phyloP scores from a whole-genome alignment of 2,797 vertebrate genomes.

The Lithobates sylvaticus region DNA sequence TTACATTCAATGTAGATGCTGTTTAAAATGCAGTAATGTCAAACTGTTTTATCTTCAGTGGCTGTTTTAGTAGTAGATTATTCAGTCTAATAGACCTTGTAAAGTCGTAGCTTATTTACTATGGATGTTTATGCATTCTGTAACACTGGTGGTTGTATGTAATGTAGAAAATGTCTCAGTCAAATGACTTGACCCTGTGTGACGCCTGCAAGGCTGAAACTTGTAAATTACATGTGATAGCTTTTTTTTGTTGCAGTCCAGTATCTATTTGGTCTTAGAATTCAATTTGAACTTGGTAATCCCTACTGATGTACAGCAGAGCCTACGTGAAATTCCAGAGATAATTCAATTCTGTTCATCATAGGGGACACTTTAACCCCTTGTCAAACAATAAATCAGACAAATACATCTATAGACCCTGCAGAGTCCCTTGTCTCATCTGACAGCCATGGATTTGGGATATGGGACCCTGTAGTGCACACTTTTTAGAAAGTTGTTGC shows the following conservation, averaged over 20 bases:
- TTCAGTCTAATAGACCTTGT: constrained; percentile 14
- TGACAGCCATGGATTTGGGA: too few species aligned
- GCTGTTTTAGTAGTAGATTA: constrained; percentile 6
- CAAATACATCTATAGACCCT: not conserved
- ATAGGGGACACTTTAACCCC: not conserved
- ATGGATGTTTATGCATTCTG: constrained; percentile 23
- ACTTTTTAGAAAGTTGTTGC: not conserved
- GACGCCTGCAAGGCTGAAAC: constrained; percentile 4
- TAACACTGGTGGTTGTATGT: constrained; percentile 6
- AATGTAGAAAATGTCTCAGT: constrained; percentile 21
- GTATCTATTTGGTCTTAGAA: constrained; percentile 1
- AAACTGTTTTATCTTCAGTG: constrained; percentile 5
- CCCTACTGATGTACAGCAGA: not conserved
- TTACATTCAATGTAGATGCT: constrained; percentile 25
- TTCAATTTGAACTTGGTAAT: constrained; percentile 26
- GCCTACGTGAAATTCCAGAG: not conserved
- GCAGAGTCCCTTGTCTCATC: too few species aligned
- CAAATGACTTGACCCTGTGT: constrained; percentile 31
- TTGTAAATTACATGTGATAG: not conserved
- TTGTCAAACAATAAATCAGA: not conserved
- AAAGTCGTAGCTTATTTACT: constrained; percentile 35
- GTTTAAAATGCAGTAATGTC: constrained; percentile 20
- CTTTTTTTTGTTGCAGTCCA: not conserved
- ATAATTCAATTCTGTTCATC: constrained; percentile 2
- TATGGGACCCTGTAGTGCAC: too few species aligned